These are phyloP conservation scores for Buathra laborator DNA, from an alignment of 2,888 invertebrate genomes.

Conservation along the genomic window DNA sequence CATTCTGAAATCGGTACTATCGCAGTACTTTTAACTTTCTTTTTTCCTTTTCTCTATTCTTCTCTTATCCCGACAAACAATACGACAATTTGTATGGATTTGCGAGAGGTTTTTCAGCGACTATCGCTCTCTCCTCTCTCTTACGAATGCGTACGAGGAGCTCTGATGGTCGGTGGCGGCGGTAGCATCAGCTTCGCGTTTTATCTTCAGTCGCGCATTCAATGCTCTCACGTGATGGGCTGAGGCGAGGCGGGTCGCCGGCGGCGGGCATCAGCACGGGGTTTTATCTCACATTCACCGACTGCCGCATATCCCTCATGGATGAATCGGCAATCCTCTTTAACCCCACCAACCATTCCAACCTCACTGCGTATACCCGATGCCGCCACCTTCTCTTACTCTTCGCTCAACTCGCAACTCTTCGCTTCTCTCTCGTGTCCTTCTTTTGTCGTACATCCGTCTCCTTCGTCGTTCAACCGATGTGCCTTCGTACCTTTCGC, in stretches of 20 bases:
- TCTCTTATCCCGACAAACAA: constrained; percentile 42
- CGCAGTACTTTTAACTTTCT: neutral
- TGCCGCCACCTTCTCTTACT: constrained; percentile 65
- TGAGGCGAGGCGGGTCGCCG: constrained; percentile 32
- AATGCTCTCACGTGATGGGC: constrained; percentile 43
- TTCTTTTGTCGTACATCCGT: constrained; percentile 7
- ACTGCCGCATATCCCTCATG: constrained; percentile 80
- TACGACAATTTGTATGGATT: constrained; percentile 82
- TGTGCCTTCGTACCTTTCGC: constrained; percentile 45
- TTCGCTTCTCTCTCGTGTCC: constrained; percentile 25
- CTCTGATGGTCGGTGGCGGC: constrained; percentile 9
- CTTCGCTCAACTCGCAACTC: constrained; percentile 41
- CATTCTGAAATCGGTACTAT: too few species aligned
- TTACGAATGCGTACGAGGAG: constrained; percentile 8
- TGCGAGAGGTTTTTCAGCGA: constrained; percentile 79
- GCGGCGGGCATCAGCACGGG: constrained; percentile 77
- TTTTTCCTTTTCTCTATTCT: neutral
- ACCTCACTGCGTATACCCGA: constrained; percentile 56
- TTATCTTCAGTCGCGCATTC: constrained; percentile 50
- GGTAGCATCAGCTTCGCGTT: constrained; percentile 46
- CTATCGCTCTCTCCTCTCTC: constrained; percentile 63
- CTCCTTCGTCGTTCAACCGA: constrained; percentile 8
- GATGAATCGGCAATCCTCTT: constrained; percentile 84
- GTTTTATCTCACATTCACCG: constrained; percentile 82
- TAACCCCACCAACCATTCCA: constrained; percentile 74